Base-by-base conservation (phyloP, 2,797 vertebrate species). In the Margarornis squamiger region DNA sequence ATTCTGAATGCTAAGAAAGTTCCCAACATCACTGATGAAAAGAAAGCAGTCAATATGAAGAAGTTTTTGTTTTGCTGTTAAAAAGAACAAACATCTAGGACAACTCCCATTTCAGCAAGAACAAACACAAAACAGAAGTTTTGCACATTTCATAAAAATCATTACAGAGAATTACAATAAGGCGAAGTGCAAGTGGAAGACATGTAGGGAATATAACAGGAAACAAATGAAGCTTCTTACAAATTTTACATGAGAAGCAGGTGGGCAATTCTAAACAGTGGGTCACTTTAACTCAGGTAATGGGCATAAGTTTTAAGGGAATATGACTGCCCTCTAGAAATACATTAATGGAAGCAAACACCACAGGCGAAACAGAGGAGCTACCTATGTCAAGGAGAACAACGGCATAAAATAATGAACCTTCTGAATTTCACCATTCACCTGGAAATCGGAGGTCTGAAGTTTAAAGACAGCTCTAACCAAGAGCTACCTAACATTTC, bases 61-160 rank as follows among this genome's bases (percentile, higher is more conserved):
- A 81, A 93, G 91, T 88, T 96, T 83, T 93, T 93, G 90, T 92
- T 95, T 95, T 61, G 57, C 73, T 84, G 70, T 45, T 96, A 89
- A 95, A 87, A 95, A 93, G 89, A 89, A 93, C 86, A 77, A 95
- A 86, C 79, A 94, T 83, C 82, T 80, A 94, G 58, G 91, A 95
- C 68, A 94, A 72, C 68, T 90, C 68, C 65, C 11, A 68, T 68
- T 88, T 74, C 92, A 90, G 36, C 51, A 89, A 74, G 92, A 94
- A 94, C 70, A 91, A 67, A 91, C 58, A 86, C 41, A 84, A 93
- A 66, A 2, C 34, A 52, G 6, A 82, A 80, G 30, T 48, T 80
- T 16, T 83, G 61, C 72, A 93, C 45, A 24, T 83, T 94, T 79
- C 90, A 85, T 73, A 75, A 58, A 91, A 86, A 84, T 45, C 49